phyloP scores from a whole-genome alignment of 2,888 invertebrate species.

The Melanostoma scalare region DNA sequence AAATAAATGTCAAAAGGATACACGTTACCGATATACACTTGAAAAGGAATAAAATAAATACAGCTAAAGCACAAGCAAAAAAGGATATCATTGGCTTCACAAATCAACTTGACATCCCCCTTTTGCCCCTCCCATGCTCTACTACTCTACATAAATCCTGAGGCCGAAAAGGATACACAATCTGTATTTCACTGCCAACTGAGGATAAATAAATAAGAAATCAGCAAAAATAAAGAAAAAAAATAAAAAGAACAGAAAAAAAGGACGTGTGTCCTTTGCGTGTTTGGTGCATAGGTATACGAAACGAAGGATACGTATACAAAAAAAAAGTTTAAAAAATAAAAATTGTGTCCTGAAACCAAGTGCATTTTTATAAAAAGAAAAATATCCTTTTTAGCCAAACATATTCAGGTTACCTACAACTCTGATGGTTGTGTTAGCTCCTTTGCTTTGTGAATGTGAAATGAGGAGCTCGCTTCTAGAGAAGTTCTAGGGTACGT shows the following conservation, averaged over 20 bases:
- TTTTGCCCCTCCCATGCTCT: not conserved
- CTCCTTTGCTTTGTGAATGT: conserved; percentile 68
- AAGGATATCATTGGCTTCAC: conserved; percentile 62
- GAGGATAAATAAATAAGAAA: conserved; percentile 59
- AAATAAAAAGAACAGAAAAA: conserved; percentile 24
- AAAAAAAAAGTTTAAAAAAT: not conserved
- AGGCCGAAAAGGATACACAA: conserved; percentile 65
- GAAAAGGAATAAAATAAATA: conserved; percentile 51
- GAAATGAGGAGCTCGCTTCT: conserved; percentile 47
- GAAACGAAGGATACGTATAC: conserved; percentile 1
- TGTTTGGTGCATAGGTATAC: conserved; percentile 49
- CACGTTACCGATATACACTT: conserved; percentile 43
- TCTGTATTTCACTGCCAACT: conserved; percentile 66
- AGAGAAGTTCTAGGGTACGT: conserved; percentile 71
- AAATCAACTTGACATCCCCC: conserved; percentile 46
- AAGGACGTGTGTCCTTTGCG: conserved; percentile 60
- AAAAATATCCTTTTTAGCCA: not conserved
- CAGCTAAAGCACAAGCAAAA: conserved; percentile 3
- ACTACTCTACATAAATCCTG: conserved; percentile 31
- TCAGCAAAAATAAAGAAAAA: conserved; percentile 24
- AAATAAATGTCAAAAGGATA: conserved; percentile 70
- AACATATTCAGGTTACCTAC: conserved; percentile 51
- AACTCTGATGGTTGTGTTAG: conserved; percentile 35
- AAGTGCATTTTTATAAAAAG: conserved; percentile 50
- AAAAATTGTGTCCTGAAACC: conserved; percentile 31